Evolutionary conservation across 2,113 vertebrate genomes (phyloP), one percentile per base, ranked within the genome.

Genomic region (Stercorarius parasiticus): DNA sequence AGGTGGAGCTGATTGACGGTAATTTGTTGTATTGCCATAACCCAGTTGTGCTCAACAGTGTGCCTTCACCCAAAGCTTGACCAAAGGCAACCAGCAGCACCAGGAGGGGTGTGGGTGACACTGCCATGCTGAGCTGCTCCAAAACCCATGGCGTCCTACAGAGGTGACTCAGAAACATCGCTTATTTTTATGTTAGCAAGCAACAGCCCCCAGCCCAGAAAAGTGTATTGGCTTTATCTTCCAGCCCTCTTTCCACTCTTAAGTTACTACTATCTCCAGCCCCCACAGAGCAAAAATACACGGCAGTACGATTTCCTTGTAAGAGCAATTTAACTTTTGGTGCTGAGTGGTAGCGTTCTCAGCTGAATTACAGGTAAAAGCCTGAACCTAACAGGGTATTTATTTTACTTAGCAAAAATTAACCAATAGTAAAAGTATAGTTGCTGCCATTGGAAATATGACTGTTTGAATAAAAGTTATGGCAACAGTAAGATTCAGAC

Each of bases 391-490:
- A 58, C 49, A 45, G 36, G 21, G 30, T 69, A 87, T 95, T 95
- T 93, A 69, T 96, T 95, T 96, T 95, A 88, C 90, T 81, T 92
- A 82, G 55, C 76, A 86, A 90, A 94, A 97, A 94, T 94, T 94
- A 96, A 88, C 64, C 85, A 93, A 90, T 55, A 88, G 50, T 96
- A 95, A 96, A 96, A 88, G 59, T 92, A 83, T 92, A 96, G 93
- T 86, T 92, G 72, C 79, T 81, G 92, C 90, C 76, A 82, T 77
- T 96, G 50, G 82, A 92, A 95, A 82, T 95, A 95, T 55, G 50
- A 88, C 85, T 91, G 25, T 90, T 91, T 81, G 58, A 96, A 89
- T 97, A 82, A 96, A 97, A 97, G 88, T 94, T 82, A 90, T 84
- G 59, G 72, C 80, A 95, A 91, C 71, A 55, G 81, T 84, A 97